Conservation (phyloP, 92 coral and sea anemone genomes). For the Palythoa grandiflora region DNA sequence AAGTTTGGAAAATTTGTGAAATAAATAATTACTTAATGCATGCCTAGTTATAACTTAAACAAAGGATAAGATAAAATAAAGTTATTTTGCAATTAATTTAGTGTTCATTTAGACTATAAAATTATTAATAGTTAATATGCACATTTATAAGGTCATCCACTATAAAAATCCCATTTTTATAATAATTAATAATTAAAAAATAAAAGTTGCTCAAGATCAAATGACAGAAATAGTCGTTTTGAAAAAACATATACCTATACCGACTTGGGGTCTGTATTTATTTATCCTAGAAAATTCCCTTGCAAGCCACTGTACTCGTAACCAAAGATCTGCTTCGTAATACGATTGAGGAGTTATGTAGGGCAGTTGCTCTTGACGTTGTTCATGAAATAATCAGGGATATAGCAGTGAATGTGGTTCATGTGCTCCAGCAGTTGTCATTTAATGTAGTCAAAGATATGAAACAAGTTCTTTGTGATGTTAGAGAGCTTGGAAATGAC, state of each 20-base stretch:
- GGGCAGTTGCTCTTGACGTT: conserved; percentile 71
- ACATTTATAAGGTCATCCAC: too few species aligned
- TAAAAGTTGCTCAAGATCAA: too few species aligned
- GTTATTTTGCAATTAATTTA: too few species aligned
- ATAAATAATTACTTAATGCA: too few species aligned
- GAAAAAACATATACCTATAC: conserved; percentile 56
- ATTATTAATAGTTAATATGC: too few species aligned
- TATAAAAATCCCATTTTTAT: too few species aligned
- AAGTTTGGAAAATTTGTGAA: too few species aligned
- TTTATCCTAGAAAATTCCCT: conserved; percentile 81
- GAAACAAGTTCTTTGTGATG: conserved; percentile 71
- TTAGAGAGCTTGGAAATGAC: conserved; percentile 72
- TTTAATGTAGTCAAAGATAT: conserved; percentile 77
- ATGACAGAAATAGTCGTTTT: not conserved
- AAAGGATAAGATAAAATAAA: too few species aligned
- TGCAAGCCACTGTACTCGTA: conserved; percentile 78
- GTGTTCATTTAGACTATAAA: too few species aligned
- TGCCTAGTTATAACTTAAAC: too few species aligned
- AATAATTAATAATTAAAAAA: too few species aligned
- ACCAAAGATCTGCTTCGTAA: conserved; percentile 74
- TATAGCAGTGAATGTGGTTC: conserved; percentile 78
- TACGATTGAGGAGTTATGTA: conserved; percentile 68
- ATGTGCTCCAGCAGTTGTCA: conserved; percentile 86
- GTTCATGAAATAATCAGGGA: conserved; percentile 68
- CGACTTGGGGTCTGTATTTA: conserved; percentile 69